These are phyloP conservation scores for Hypocryptadius cinnamomeus DNA, from an alignment of 2,113 vertebrate species.

Conservation along the genomic window DNA sequence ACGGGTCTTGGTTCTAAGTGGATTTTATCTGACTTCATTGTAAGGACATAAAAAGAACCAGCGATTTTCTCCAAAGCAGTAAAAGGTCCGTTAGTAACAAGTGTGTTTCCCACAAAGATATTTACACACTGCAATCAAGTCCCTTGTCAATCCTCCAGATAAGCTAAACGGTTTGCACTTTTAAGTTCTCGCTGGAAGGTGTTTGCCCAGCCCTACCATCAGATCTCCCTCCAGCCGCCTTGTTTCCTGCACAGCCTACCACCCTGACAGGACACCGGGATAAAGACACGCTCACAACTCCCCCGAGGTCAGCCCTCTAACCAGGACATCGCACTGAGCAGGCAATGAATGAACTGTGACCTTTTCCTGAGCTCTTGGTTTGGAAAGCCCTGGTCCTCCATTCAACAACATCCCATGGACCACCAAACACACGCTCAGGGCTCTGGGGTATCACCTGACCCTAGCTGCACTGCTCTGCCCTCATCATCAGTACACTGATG, in stretches of 20 bases:
- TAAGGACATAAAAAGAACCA: constrained; percentile 45
- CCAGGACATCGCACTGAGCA: rapidly evolving
- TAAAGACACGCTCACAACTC: rapidly evolving
- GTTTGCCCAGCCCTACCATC: constrained; percentile 27
- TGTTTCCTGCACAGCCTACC: neutral
- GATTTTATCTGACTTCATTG: constrained; percentile 50
- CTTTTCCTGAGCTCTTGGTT: neutral
- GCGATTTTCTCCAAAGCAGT: constrained; percentile 19
- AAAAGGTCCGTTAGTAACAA: constrained; percentile 20
- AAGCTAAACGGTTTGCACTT: constrained; percentile 48
- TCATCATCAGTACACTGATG: rapidly evolving
- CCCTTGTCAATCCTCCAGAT: constrained; percentile 47
- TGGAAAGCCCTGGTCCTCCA: neutral
- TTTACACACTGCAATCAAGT: constrained; percentile 38
- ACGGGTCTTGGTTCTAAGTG: neutral
- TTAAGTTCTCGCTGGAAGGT: constrained; percentile 31
- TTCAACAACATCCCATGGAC: neutral
- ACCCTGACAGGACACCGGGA: rapidly evolving
- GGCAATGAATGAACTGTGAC: neutral
- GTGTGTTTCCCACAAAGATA: constrained; percentile 31
- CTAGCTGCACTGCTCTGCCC: neutral
- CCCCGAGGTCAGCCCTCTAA: neutral
- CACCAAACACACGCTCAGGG: neutral
- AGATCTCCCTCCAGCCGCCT: neutral
- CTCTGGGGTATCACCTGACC: neutral